Evolutionary conservation across 2,797 vertebrate genomes (phyloP), one percentile per base, ranked within the genome.

Genomic region (Buphagus erythrorhynchus): DNA sequence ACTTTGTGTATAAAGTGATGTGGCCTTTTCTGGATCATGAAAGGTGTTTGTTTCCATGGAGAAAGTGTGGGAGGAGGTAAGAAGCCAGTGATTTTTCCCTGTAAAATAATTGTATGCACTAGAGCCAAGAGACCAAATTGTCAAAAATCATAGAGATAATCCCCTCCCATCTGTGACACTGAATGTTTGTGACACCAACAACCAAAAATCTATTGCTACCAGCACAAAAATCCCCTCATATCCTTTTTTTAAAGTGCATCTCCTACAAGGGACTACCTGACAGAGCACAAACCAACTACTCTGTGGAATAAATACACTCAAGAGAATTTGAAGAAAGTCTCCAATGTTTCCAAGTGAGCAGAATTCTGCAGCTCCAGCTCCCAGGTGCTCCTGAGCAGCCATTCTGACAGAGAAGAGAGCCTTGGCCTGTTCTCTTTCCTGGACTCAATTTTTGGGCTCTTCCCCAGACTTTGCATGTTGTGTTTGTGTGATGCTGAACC

Each of bases 11-110:
- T 26, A 77, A 87, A 91, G 90, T 76, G 69, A 87, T 58, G 75
- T 45, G 84, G 88, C 95, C 94, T 89, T 91, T 93, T 80, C 88
- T 87, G 79, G 87, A 86, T 89, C 77, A 55, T 19, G 75, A 88
- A 93, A 96, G 91, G 71, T 95, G 90, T 91, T 94, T 66, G 95
- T 96, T 97, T 97, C 97, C 96, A 96, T 97, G 96, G 96, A 95
- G 94, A 97, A 94, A 0, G 55, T 81, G 96, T 95, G 92, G 93
- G 95, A 97, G 87, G 67, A 86, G 57, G 46, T 42, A 90, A 92
- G 58, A 77, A 95, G 90, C 38, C 72, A 62, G 66, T 66, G 83
- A 91, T 90, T 93, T 85, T 91, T 71, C 76, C 73, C 74, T 81
- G 83, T 77, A 95, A 91, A 90, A 74, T 85, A 90, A 94, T 38